Evolutionary conservation across 1,140 invertebrate genomes (phyloP).

Genomic region (Bombus sylvicola): DNA sequence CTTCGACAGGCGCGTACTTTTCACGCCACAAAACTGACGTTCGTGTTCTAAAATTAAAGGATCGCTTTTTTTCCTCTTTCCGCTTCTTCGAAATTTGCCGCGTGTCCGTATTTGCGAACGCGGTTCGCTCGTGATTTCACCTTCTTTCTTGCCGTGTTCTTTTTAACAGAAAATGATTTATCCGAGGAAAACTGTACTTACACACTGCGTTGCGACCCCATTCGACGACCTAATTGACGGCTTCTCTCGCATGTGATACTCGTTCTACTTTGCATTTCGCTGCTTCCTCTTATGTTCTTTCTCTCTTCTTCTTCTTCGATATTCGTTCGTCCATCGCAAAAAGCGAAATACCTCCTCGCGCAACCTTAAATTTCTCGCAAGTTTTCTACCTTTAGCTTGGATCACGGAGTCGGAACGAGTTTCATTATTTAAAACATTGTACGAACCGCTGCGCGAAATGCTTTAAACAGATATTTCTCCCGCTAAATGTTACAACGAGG

Average conservation of each 20-base stretch:
- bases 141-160: neutral
- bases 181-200: neutral
- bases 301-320: no score
- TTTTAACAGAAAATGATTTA: slow-evolving; percentile 15
- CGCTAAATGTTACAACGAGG: no score
- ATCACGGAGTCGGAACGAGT: neutral
- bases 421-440: neutral
- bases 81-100: neutral
- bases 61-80: neutral
- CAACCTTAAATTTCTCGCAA: neutral
- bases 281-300: neutral
- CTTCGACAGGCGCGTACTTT: neutral
- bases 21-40: neutral
- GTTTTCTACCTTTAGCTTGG: neutral
- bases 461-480: no score
- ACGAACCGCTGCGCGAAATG: neutral
- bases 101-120: neutral
- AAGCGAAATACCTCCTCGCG: neutral
- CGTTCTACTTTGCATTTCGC: slow-evolving; percentile 1
- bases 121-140: neutral
- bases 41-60: slow-evolving; percentile 18
- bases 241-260: neutral
- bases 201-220: neutral
- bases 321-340: neutral
- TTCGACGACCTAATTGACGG: slow-evolving; percentile 15